Conservation (phyloP, 2,888 invertebrate genomes). For the Hypercompe scribonia region DNA sequence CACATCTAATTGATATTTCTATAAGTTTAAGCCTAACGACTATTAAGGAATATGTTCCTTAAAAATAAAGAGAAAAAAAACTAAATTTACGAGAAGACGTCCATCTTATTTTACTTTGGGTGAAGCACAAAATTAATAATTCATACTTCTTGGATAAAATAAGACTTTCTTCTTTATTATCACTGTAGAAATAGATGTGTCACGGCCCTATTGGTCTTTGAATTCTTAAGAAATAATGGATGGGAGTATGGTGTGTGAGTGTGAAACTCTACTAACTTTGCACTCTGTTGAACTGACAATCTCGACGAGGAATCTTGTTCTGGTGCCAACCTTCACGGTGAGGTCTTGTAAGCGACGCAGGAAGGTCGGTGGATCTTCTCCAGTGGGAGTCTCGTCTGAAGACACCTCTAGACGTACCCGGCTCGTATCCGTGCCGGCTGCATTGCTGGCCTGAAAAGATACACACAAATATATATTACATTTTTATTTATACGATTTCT, state of each 20-base stretch:
- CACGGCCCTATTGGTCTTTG: no score
- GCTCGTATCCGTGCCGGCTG: slow-evolving; percentile 87
- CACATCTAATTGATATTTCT: no score
- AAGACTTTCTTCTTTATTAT: background rate
- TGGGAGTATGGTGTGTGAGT: background rate
- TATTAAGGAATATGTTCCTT: no score
- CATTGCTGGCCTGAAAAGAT: slow-evolving; percentile 80
- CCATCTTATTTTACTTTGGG: background rate
- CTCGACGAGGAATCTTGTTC: slow-evolving; percentile 94
- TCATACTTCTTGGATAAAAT: background rate
- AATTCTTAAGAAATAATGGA: no score
- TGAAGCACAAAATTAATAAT: background rate
- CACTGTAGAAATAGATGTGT: no score
- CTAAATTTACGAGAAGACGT: no score
- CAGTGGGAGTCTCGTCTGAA: slow-evolving; percentile 87
- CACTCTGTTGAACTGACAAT: slow-evolving; percentile 92
- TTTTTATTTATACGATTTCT: background rate
- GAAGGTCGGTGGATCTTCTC: slow-evolving; percentile 93
- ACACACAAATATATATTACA: background rate
- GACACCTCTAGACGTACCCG: slow-evolving; percentile 81
- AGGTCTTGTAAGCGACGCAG: slow-evolving; percentile 94
- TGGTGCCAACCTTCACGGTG: slow-evolving; percentile 95
- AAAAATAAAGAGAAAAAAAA: no score
- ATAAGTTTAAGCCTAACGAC: no score
- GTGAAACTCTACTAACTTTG: slow-evolving; percentile 85